Conservation (phyloP, 1,140 invertebrate species). For the Hormaphis cornu region DNA sequence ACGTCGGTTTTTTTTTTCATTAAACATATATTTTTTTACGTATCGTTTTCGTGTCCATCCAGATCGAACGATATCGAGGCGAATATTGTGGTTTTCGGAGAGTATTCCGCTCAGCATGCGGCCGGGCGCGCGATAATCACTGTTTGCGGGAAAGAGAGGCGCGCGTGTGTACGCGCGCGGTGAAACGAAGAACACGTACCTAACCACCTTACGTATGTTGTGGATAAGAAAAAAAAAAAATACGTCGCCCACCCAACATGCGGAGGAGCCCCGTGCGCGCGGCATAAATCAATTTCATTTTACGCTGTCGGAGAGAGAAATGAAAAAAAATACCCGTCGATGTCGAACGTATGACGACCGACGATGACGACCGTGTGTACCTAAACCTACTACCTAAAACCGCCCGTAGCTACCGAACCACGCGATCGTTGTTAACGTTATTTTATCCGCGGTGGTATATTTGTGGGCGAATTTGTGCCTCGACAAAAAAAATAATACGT, state of each 20-base stretch:
- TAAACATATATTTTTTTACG: not conserved
- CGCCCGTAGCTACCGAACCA: too few relatives aligned
- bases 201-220: not conserved
- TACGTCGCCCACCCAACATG: slow-evolving; percentile 29
- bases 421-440: too few relatives aligned
- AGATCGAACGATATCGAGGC: slow-evolving; percentile 32
- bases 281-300: slow-evolving; percentile 31
- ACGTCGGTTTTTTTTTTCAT: slow-evolving; percentile 8
- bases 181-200: not conserved
- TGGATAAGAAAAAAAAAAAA: not conserved
- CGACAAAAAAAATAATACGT: too few relatives aligned
- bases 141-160: not conserved
- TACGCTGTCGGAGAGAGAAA: slow-evolving; percentile 5
- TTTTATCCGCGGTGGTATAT: too few relatives aligned
- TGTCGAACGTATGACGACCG: not conserved
- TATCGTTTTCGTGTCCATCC: not conserved
- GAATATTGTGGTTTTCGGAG: slow-evolving; percentile 27
- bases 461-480: too few relatives aligned
- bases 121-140: slow-evolving; percentile 31
- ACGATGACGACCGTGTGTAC: not conserved
- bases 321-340: slow-evolving; percentile 7
- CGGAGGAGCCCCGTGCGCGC: not conserved
- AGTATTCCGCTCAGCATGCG: slow-evolving; percentile 29
- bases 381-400: too few relatives aligned
- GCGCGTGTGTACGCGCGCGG: not conserved